Conservation (phyloP, 2,797 vertebrate genomes). For the Sebastes goodei region DNA sequence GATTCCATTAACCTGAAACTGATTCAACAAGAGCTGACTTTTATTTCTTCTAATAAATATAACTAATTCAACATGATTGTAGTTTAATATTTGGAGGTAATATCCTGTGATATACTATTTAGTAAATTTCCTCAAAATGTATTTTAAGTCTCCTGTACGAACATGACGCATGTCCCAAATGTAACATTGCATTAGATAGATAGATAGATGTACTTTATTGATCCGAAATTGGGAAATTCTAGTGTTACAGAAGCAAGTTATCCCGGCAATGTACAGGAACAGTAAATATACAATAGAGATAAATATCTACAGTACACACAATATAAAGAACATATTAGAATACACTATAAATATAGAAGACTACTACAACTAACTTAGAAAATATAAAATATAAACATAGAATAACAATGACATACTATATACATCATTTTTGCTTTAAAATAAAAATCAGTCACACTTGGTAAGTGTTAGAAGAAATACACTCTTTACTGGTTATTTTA, state of each 20-base stretch:
- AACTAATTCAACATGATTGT: not conserved
- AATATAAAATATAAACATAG: no score
- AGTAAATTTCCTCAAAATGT: not conserved
- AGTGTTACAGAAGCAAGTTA: no score
- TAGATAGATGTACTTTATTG: no score
- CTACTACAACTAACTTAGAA: no score
- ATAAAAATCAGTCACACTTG: not conserved
- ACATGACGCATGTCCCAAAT: not conserved
- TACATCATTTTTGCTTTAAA: not conserved
- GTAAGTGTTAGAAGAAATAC: not conserved
- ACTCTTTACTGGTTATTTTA: not conserved
- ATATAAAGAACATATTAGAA: no score
- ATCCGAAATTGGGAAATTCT: no score
- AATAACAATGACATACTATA: no score
- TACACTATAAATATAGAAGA: no score
- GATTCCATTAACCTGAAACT: not conserved
- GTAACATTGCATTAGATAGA: not conserved
- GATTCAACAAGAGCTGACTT: not conserved
- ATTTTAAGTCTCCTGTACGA: not conserved
- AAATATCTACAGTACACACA: rapidly evolving
- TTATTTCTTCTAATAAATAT: not conserved
- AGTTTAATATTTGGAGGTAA: not conserved
- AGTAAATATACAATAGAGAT: no score
- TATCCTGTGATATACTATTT: not conserved
- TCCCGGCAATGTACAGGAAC: no score